These are phyloP conservation scores for Eledona agricola DNA, from an alignment of 2,888 invertebrate species.

Conservation along the genomic window DNA sequence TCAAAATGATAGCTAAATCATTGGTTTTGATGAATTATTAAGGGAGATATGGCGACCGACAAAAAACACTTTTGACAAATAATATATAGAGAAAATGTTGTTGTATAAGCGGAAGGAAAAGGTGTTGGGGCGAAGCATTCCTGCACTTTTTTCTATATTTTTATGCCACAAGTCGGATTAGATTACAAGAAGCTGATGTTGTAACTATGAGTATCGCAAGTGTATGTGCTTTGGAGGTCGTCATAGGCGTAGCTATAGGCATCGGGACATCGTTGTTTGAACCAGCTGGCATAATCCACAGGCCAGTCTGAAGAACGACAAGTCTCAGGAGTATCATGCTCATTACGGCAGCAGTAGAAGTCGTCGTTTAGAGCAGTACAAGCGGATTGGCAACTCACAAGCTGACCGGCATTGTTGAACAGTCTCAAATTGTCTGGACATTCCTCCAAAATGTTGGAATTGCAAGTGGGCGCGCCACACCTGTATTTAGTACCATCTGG, in stretches of 20 bases:
- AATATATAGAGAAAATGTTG: too few species aligned
- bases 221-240: constrained; percentile 61
- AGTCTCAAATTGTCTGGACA: constrained; percentile 57
- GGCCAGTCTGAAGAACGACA: constrained; percentile 57
- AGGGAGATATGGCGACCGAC: too few species aligned
- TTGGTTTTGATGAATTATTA: too few species aligned
- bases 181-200: constrained; percentile 43
- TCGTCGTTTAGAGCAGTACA: constrained; percentile 61
- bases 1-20: too few species aligned
- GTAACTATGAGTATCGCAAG: constrained; percentile 54
- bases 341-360: constrained; percentile 61
- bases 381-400: constrained; percentile 61
- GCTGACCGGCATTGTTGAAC: constrained; percentile 44
- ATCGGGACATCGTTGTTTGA: constrained; percentile 51
- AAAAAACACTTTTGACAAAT: too few species aligned
- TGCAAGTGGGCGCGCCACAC: constrained; percentile 56
- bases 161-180: too few species aligned
- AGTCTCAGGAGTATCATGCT: constrained; percentile 55
- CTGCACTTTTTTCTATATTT: too few species aligned
- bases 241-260: constrained; percentile 66
- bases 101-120: too few species aligned
- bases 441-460: constrained; percentile 52
- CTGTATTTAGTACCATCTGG: constrained; percentile 52
- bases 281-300: constrained; percentile 50
- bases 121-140: too few species aligned